Evolutionary conservation across 2,113 vertebrate species (phyloP).

Genomic region (Holacanthus passer): DNA sequence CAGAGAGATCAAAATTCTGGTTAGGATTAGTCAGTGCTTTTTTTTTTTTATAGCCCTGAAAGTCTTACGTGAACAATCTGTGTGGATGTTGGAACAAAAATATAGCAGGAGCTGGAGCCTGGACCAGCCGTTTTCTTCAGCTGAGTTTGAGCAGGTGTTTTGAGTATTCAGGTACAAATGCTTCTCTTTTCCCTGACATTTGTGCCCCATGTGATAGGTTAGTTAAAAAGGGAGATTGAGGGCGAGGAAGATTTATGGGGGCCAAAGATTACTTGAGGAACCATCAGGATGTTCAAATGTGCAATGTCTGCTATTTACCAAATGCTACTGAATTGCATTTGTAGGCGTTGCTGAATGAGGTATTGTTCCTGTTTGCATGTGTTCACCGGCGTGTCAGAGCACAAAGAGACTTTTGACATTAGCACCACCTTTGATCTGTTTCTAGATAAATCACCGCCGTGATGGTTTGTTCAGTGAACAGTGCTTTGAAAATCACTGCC

Average conservation of each 20-base stretch:
- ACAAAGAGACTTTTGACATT: constrained; percentile 64
- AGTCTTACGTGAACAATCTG: constrained; percentile 13
- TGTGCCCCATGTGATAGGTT: background rate
- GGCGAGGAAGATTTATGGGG: background rate
- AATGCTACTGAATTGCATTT: background rate
- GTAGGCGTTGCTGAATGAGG: background rate
- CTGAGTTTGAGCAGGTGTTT: constrained; percentile 3
- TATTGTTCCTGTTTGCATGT: constrained; percentile 30
- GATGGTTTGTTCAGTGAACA: constrained; percentile 37
- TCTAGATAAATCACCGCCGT: constrained; percentile 52
- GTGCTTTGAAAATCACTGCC: constrained; percentile 63
- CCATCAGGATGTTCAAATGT: constrained; percentile 4
- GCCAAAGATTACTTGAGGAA: background rate
- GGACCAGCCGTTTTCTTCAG: background rate
- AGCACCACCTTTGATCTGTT: constrained; percentile 63
- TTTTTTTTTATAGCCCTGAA: background rate
- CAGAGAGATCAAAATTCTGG: constrained; percentile 43
- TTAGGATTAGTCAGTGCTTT: constrained; percentile 43
- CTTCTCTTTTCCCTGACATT: background rate
- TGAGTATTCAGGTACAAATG: background rate
- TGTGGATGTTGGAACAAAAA: background rate
- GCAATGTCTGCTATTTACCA: constrained; percentile 6
- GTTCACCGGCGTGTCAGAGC: constrained; percentile 52
- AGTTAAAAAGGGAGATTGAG: background rate
- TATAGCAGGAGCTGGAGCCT: background rate